Percentiles rank a stretch among this genome's conserved stretches.
phyloP scores from a whole-genome alignment of 2,797 vertebrate species.

The Coranthus polyacanthus region DNA sequence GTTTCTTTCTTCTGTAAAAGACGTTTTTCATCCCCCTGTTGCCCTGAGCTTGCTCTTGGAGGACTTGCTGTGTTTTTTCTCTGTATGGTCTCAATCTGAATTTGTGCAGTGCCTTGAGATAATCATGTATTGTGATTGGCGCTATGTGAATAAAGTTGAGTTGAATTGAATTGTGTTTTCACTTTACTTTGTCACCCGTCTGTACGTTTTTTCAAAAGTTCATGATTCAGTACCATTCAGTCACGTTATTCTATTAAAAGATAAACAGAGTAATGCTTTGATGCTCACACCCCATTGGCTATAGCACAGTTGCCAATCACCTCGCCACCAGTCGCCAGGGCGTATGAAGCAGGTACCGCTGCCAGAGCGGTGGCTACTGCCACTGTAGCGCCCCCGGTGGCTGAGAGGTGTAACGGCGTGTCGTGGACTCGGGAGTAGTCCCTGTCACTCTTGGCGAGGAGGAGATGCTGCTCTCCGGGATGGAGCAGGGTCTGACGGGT shows the following conservation, averaged over 20 bases:
- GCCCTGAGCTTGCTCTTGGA: too few species aligned
- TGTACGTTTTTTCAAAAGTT: slow-evolving; percentile 28
- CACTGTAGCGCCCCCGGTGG: slow-evolving; percentile 84
- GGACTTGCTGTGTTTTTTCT: too few species aligned
- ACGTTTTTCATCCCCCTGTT: too few species aligned
- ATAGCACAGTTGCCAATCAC: slow-evolving; percentile 87
- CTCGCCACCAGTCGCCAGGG: slow-evolving; percentile 80
- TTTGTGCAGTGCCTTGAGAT: too few species aligned
- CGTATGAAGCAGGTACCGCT: slow-evolving; percentile 82
- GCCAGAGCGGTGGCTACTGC: slow-evolving; percentile 89
- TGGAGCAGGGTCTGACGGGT: slow-evolving; percentile 92
- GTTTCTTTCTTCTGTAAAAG: too few species aligned
- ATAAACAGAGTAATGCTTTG: slow-evolving; percentile 72
- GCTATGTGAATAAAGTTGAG: too few species aligned
- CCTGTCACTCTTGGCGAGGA: slow-evolving; percentile 92
- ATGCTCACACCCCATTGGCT: slow-evolving; percentile 89
- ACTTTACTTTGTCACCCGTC: not conserved
- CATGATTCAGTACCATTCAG: slow-evolving; percentile 7
- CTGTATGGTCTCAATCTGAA: too few species aligned
- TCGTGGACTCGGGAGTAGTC: slow-evolving; percentile 95
- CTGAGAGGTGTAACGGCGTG: slow-evolving; percentile 80
- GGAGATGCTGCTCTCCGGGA: slow-evolving; percentile 92
- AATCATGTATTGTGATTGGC: too few species aligned
- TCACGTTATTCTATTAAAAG: slow-evolving; percentile 46
- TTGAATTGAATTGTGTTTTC: too few species aligned